These are phyloP conservation scores for Zaprionus lineosus DNA, from an alignment of 2,888 invertebrate species.

Conservation along the genomic window DNA sequence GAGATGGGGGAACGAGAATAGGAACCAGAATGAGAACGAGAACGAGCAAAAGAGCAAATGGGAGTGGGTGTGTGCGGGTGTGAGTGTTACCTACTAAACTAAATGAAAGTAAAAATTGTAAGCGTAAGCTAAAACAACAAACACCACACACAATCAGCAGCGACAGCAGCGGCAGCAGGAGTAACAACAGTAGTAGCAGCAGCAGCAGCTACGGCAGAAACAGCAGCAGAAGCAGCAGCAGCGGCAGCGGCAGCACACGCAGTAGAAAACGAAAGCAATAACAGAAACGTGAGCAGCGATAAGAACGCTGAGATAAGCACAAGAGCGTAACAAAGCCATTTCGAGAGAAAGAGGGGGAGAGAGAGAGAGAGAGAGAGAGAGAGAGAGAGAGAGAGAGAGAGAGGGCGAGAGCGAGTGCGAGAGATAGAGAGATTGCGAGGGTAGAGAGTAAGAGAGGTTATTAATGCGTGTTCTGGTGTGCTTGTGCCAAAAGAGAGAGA, in stretches of 20 bases:
- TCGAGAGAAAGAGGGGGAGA: conserved; percentile 5
- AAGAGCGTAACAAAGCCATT: conserved; percentile 41
- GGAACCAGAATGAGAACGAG: not conserved
- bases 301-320: conserved; percentile 69
- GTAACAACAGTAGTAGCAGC: conserved; percentile 12
- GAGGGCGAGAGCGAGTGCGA: not conserved
- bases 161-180: conserved; percentile 11
- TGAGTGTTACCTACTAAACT: conserved; percentile 69
- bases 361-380: not conserved
- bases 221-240: conserved; percentile 14
- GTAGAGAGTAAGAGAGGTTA: no score
- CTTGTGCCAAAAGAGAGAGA: not conserved
- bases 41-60: not conserved
- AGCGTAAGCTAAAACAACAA: conserved; percentile 77
- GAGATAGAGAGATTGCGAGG: not conserved
- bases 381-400: conserved; percentile 6
- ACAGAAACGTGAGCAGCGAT: conserved; percentile 63
- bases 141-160: conserved; percentile 41
- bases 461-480: no score
- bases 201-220: conserved; percentile 17
- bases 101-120: conserved; percentile 76
- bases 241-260: conserved; percentile 5
- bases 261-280: conserved; percentile 48
- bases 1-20: conserved; percentile 4
- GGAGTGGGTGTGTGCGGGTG: conserved; percentile 12